Evolutionary conservation across 2,888 invertebrate genomes (phyloP).

Genomic region (Andrena haemorrhoa): DNA sequence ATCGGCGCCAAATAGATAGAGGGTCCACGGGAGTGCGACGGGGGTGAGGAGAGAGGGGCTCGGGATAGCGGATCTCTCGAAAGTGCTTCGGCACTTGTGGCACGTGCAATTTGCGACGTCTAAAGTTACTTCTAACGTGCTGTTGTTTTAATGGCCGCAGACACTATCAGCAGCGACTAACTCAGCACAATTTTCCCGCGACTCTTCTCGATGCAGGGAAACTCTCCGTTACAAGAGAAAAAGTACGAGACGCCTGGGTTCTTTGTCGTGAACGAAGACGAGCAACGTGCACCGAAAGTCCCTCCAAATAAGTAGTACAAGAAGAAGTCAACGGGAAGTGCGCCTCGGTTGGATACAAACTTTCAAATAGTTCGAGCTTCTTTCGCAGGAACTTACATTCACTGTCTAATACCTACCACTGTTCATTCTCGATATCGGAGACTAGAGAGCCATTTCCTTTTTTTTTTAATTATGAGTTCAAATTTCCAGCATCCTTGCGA

Average conservation of each 20-base stretch:
- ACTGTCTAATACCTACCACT: no score
- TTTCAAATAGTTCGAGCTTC: no score
- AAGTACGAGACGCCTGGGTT: not conserved
- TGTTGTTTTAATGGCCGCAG: slow-evolving; percentile 59
- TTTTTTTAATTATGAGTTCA: no score
- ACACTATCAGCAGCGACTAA: slow-evolving; percentile 39
- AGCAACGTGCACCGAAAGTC: not conserved
- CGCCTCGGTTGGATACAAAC: not conserved
- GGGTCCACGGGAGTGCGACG: not conserved
- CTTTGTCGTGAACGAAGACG: not conserved
- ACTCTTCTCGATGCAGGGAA: slow-evolving; percentile 18
- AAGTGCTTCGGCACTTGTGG: slow-evolving; percentile 63
- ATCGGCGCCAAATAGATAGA: slow-evolving; percentile 57
- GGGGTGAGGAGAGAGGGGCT: not conserved
- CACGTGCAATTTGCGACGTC: slow-evolving; percentile 70
- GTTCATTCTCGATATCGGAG: no score
- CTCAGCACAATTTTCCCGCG: slow-evolving; percentile 48
- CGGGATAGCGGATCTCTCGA: slow-evolving; percentile 26
- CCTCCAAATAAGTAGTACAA: not conserved
- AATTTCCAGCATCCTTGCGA: not conserved
- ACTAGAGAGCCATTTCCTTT: no score
- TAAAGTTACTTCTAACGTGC: slow-evolving; percentile 63
- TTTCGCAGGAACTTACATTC: no score
- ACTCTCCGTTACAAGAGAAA: not conserved
- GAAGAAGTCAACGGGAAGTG: not conserved